Evolutionary conservation across 2,888 invertebrate species (phyloP).

Genomic region (Cheilosia soror): DNA sequence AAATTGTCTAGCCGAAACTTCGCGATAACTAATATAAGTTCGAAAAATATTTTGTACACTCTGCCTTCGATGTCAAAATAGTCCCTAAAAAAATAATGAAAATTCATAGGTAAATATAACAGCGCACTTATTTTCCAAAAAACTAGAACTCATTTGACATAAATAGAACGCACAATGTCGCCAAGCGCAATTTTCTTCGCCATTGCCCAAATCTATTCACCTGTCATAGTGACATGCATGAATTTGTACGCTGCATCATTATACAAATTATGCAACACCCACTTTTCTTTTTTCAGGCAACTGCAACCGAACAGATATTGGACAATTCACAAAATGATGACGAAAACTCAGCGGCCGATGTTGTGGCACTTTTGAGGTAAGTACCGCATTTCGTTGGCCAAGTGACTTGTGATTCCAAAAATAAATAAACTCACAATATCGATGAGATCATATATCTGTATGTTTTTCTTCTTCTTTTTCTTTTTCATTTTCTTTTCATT

Average conservation of each 20-base stretch:
- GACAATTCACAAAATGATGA: constrained; percentile 62
- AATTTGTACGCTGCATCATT: not conserved
- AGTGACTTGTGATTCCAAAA: constrained; percentile 41
- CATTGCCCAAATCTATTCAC: constrained; percentile 18
- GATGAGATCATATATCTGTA: constrained; percentile 57
- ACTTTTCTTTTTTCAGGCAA: constrained; percentile 45
- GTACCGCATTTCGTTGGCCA: constrained; percentile 31
- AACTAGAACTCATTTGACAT: not conserved
- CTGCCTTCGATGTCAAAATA: no score
- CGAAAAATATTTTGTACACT: no score
- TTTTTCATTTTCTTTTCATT: constrained; percentile 10
- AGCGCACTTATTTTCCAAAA: not conserved
- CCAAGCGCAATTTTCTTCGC: constrained; percentile 13
- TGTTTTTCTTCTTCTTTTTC: constrained; percentile 17
- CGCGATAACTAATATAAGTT: no score
- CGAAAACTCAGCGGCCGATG: constrained; percentile 61
- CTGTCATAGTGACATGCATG: constrained; percentile 12
- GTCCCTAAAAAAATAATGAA: no score
- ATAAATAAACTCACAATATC: constrained; percentile 46
- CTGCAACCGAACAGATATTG: constrained; percentile 37
- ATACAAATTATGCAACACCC: not conserved
- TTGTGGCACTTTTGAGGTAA: constrained; percentile 72
- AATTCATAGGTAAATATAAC: no score
- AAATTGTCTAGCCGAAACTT: no score
- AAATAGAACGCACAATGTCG: constrained; percentile 3